These are phyloP conservation scores for Nomada fucata DNA, from an alignment of 2,888 invertebrate genomes.

Conservation along the genomic window DNA sequence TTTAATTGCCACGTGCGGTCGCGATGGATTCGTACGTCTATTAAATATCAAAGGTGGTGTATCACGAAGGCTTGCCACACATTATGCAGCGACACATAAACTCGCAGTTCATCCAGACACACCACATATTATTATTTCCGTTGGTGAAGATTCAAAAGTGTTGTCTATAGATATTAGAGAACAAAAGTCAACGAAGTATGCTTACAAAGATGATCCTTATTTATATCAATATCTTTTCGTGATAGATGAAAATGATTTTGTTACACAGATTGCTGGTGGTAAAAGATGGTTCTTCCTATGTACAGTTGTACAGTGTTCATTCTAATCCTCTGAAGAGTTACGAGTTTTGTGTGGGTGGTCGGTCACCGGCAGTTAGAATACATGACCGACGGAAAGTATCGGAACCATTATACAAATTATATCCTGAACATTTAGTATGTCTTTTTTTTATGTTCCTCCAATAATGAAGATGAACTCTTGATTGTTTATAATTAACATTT, in stretches of 20 bases:
- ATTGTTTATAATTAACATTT: background rate
- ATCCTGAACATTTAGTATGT: conserved; percentile 57
- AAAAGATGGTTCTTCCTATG: conserved; percentile 86
- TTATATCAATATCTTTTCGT: background rate
- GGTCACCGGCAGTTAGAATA: conserved; percentile 91
- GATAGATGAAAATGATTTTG: conserved; percentile 19
- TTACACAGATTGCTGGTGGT: conserved; percentile 86
- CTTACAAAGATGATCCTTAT: background rate
- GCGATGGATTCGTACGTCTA: conserved; percentile 93
- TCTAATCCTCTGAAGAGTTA: conserved; percentile 91
- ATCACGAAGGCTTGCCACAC: conserved; percentile 87
- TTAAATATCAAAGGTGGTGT: conserved; percentile 85
- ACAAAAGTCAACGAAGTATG: conserved; percentile 87
- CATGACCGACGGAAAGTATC: conserved; percentile 89
- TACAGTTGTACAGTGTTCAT: conserved; percentile 95
- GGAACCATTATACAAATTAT: conserved; percentile 84
- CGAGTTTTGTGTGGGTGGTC: conserved; percentile 93
- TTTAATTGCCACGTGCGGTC: conserved; percentile 94
- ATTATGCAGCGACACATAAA: conserved; percentile 93
- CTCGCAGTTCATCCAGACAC: conserved; percentile 90
- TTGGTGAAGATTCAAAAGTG: conserved; percentile 94
- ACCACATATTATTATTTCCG: conserved; percentile 92
- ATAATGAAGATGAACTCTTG: background rate
- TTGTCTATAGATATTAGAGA: conserved; percentile 93
- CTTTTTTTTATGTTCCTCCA: background rate